A percentile compares a stretch with the other conserved stretches of the same genome.
These are phyloP conservation scores for Heptranchias perlo DNA, from an alignment of 2,113 vertebrate genomes.

Conservation along the genomic window DNA sequence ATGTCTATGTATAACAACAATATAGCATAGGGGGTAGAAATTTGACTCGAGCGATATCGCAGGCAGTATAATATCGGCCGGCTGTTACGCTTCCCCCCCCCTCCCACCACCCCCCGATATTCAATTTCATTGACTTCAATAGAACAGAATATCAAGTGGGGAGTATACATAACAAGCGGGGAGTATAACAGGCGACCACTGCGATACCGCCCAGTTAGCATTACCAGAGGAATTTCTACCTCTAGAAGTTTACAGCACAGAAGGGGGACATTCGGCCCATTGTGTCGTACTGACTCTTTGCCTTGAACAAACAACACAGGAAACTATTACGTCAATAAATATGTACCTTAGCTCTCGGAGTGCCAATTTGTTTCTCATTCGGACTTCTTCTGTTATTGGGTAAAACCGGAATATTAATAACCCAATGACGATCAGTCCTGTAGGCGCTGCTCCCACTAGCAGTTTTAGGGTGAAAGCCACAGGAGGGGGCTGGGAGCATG, in stretches of 20 bases:
- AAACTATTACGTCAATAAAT: conserved; percentile 16
- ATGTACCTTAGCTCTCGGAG: conserved; percentile 72
- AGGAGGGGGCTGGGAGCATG: conserved; percentile 67
- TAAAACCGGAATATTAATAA: conserved; percentile 78
- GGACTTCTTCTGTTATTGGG: conserved; percentile 71
- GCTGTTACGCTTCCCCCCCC: neutral
- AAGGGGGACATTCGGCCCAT: neutral
- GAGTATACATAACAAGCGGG: neutral
- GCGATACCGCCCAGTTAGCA: neutral
- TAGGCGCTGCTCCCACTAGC: conserved; percentile 79
- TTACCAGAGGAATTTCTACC: neutral
- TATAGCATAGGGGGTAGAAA: neutral
- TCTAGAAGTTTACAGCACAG: neutral
- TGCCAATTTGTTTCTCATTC: conserved; percentile 63
- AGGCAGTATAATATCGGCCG: no score
- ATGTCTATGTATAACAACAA: neutral
- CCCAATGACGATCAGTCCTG: conserved; percentile 75
- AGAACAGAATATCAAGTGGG: neutral
- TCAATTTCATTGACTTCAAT: neutral
- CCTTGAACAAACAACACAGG: neutral
- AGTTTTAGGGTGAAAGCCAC: conserved; percentile 84
- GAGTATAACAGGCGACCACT: neutral
- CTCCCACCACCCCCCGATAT: neutral
- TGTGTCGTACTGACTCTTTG: neutral
- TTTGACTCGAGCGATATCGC: neutral